Conservation (phyloP, 2,113 vertebrate genomes). For the Microtus oregoni region DNA sequence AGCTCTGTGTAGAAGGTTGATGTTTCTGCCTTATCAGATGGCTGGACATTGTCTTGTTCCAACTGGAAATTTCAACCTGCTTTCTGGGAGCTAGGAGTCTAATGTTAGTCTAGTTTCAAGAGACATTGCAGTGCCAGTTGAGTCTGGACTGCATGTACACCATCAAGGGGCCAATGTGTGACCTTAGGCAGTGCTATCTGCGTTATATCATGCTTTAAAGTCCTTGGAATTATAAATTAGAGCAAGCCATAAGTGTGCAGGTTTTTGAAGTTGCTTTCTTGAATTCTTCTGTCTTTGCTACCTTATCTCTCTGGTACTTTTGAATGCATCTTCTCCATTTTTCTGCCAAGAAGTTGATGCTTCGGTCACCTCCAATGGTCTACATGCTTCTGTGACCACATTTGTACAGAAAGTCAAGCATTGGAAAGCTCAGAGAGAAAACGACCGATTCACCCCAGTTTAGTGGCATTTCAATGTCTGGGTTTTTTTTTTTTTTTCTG, state of each 20-base stretch:
- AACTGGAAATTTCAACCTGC: background rate
- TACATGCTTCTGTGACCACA: background rate
- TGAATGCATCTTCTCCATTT: background rate
- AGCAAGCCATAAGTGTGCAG: background rate
- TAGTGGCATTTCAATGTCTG: background rate
- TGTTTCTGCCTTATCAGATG: background rate
- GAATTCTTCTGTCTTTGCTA: background rate
- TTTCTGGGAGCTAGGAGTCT: background rate
- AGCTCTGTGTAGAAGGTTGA: background rate
- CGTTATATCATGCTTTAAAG: background rate
- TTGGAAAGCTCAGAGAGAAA: background rate
- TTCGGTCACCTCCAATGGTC: background rate
- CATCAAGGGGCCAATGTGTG: background rate
- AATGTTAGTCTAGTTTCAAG: background rate
- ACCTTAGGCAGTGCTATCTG: background rate
- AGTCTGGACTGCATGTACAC: background rate
- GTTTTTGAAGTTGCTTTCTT: background rate
- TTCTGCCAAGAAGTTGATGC: background rate
- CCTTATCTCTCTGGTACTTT: slow-evolving; percentile 6
- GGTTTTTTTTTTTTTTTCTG: background rate
- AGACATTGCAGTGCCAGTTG: background rate
- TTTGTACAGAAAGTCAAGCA: background rate
- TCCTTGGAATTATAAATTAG: background rate
- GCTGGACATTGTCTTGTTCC: background rate
- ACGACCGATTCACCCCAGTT: background rate